A percentile compares a stretch with the other conserved stretches of the same genome.
Conservation (phyloP, 2,113 vertebrate genomes). For the Eira barbara region DNA sequence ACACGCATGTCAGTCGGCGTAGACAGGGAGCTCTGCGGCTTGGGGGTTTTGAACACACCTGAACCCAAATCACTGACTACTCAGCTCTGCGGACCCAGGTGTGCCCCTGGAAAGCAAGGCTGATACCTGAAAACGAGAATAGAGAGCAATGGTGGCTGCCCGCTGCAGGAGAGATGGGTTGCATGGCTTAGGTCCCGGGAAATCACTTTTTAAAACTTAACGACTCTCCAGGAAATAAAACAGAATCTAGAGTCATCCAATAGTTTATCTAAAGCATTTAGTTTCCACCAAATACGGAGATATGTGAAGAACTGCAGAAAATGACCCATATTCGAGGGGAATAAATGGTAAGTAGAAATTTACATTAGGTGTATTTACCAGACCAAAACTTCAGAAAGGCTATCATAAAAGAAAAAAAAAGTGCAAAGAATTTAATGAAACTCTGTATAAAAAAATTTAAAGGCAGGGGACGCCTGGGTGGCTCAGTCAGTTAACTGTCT, state of each 20-base stretch:
- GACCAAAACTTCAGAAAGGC: neutral
- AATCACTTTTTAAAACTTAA: neutral
- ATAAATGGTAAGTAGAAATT: neutral
- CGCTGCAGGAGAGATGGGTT: neutral
- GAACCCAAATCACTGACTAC: neutral
- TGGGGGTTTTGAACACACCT: neutral
- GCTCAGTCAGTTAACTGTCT: too few relatives aligned
- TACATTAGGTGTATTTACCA: neutral
- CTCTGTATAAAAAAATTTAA: neutral
- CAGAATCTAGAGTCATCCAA: neutral
- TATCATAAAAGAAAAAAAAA: neutral
- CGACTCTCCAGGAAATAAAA: neutral
- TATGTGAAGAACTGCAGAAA: neutral
- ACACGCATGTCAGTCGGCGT: neutral
- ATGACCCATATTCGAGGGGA: neutral
- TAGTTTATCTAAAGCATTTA: neutral
- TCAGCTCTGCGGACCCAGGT: neutral
- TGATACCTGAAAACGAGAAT: neutral
- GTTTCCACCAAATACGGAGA: neutral
- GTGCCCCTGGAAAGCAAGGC: neutral
- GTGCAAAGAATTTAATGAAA: neutral
- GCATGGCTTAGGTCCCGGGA: neutral
- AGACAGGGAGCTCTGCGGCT: neutral
- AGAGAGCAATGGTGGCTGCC: neutral
- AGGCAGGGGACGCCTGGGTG: too few relatives aligned